Evolutionary conservation across 1,140 invertebrate genomes (phyloP).

Genomic region (Brachionus asplanchnoidis): DNA sequence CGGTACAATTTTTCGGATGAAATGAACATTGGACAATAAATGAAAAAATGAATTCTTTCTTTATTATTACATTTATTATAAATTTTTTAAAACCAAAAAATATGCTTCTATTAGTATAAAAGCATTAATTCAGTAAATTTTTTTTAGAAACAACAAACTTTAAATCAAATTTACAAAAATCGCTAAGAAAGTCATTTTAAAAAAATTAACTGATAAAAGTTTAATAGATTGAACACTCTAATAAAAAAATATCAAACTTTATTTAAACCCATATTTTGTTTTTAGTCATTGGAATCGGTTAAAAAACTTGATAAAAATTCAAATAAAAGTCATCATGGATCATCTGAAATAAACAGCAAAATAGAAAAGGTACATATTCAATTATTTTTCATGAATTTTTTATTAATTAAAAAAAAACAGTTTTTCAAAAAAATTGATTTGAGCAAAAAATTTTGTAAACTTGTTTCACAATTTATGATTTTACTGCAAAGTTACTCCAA

Average conservation of each 20-base stretch:
- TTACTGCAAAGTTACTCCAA: conserved; percentile 31
- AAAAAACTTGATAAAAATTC: conserved; percentile 21
- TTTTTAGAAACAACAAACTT: too few species aligned
- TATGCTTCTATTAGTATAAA: too few species aligned
- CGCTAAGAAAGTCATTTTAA: too few species aligned
- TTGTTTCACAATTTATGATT: conserved; percentile 32
- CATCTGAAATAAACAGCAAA: conserved; percentile 35
- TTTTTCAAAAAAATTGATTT: conserved; percentile 39
- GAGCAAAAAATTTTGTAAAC: conserved; percentile 27
- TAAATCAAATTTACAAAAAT: too few species aligned
- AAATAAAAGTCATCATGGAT: not conserved
- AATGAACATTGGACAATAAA: too few species aligned
- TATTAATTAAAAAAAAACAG: not conserved
- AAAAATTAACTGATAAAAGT: too few species aligned
- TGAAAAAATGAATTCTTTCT: too few species aligned
- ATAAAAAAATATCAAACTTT: not conserved
- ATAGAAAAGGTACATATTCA: conserved; percentile 7
- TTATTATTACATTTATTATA: too few species aligned
- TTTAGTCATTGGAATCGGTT: not conserved
- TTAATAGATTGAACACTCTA: too few species aligned
- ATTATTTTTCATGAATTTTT: not conserved
- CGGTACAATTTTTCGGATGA: not conserved
- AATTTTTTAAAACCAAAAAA: too few species aligned
- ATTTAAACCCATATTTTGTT: not conserved
- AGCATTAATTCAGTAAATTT: too few species aligned